Evolutionary conservation across 2,113 vertebrate genomes (phyloP).

Genomic region (Siphamia tubifer): DNA sequence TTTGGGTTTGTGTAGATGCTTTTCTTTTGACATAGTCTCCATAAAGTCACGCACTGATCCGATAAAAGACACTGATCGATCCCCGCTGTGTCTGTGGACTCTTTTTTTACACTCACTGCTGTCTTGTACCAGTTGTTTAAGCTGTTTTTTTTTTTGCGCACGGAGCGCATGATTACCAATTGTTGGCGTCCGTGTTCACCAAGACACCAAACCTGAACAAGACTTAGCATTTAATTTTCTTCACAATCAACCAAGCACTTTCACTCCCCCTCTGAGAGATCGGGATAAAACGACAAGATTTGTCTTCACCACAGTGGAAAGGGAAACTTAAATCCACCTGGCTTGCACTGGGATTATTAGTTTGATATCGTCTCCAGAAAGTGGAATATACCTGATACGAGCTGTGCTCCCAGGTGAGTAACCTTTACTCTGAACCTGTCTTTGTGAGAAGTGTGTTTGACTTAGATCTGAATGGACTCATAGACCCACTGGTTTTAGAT

Average conservation of each 20-base stretch:
- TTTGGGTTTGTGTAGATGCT: conserved; percentile 73
- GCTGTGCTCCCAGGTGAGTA: conserved; percentile 70
- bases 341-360: conserved; percentile 68
- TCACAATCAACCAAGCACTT: conserved; percentile 26
- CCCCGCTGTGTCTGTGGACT: conserved; percentile 79
- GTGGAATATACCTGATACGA: conserved; percentile 66
- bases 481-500: neutral
- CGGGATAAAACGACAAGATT: conserved; percentile 31
- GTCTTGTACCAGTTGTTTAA: conserved; percentile 13
- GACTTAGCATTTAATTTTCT: conserved; percentile 2
- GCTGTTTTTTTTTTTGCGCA: conserved; percentile 35
- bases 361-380: conserved; percentile 62
- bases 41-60: conserved; percentile 83
- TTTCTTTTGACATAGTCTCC: conserved; percentile 74
- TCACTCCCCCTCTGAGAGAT: conserved; percentile 1
- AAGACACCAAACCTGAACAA: conserved; percentile 36
- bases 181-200: conserved; percentile 27
- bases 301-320: conserved; percentile 17
- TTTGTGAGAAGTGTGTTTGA: neutral
- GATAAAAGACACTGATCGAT: conserved; percentile 75
- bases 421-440: neutral
- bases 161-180: conserved; percentile 47
- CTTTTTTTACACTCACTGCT: conserved; percentile 70
- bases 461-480: neutral
- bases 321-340: conserved; percentile 48